Evolutionary conservation across 2,797 vertebrate species (phyloP).

Genomic region (Scyliorhinus canicula): DNA sequence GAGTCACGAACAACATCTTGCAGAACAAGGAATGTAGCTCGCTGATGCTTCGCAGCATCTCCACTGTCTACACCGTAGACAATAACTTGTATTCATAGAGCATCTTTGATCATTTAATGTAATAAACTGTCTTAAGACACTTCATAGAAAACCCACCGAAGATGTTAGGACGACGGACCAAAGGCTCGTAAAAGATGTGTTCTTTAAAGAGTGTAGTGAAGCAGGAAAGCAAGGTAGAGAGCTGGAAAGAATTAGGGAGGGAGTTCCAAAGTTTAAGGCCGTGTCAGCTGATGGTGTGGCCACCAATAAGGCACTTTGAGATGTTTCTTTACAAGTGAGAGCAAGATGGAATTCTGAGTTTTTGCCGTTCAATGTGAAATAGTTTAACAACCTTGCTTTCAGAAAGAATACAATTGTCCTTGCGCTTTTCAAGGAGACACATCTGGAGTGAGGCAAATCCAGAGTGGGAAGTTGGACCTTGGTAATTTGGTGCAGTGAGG

Average conservation of each 20-base stretch:
- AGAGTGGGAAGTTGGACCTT: no score
- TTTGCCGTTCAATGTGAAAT: not conserved
- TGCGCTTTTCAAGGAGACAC: no score
- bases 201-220: not conserved
- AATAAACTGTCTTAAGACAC: no score
- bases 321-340: not conserved
- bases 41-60: not conserved
- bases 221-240: not conserved
- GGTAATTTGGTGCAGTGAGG: no score
- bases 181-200: not conserved
- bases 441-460: no score
- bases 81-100: not conserved
- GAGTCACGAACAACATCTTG: not conserved
- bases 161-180: no score
- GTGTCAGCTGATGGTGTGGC: not conserved
- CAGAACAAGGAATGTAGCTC: not conserved
- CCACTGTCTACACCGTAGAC: not conserved
- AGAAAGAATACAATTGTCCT: not conserved
- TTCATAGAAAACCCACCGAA: no score
- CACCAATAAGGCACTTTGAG: not conserved
- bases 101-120: not conserved
- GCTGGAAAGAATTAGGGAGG: not conserved
- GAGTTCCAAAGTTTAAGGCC: not conserved
- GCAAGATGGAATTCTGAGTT: not conserved
- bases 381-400: not conserved